A percentile compares a stretch with the other conserved stretches of the same genome.
Conservation (phyloP, 2,888 invertebrate genomes). For the Sphaeridia pumilis region DNA sequence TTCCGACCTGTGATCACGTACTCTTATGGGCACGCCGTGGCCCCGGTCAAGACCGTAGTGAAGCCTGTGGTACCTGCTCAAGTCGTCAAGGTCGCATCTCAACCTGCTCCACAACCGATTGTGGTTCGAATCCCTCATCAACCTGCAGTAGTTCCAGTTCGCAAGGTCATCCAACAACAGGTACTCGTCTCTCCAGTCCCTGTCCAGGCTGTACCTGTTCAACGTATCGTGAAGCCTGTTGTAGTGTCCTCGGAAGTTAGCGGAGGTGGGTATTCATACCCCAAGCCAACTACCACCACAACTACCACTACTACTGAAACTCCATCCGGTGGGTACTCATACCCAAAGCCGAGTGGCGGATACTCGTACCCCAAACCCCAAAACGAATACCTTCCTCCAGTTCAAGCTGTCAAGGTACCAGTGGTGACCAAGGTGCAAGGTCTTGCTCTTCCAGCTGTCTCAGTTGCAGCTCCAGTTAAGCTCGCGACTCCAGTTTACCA, state of each 20-base stretch:
- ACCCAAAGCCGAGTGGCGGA: conserved; percentile 6
- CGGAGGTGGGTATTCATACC: conserved; percentile 7
- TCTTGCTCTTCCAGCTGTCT: conserved; percentile 4
- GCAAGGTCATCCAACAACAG: background rate
- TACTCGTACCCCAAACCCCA: conserved; percentile 4
- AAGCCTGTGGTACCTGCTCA: background rate
- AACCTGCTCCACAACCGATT: too few relatives aligned
- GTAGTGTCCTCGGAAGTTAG: conserved; percentile 11
- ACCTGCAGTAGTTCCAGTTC: background rate
- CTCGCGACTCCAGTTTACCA: background rate
- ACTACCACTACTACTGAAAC: background rate
- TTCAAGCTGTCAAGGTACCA: background rate
- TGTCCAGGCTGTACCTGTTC: conserved; percentile 3
- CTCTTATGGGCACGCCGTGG: conserved; percentile 25
- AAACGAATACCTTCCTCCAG: background rate
- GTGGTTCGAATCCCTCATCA: background rate
- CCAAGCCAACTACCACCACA: background rate
- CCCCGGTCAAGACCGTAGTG: conserved; percentile 10
- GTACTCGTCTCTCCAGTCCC: conserved; percentile 3
- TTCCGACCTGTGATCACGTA: conserved; percentile 32
- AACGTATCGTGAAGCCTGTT: conserved; percentile 11
- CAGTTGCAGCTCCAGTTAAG: background rate
- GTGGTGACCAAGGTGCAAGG: conserved; percentile 2
- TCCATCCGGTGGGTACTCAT: conserved; percentile 7
- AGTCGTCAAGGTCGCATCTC: background rate